Base-by-base conservation (phyloP, 2,888 invertebrate species). In the Ophion obscuratus region DNA sequence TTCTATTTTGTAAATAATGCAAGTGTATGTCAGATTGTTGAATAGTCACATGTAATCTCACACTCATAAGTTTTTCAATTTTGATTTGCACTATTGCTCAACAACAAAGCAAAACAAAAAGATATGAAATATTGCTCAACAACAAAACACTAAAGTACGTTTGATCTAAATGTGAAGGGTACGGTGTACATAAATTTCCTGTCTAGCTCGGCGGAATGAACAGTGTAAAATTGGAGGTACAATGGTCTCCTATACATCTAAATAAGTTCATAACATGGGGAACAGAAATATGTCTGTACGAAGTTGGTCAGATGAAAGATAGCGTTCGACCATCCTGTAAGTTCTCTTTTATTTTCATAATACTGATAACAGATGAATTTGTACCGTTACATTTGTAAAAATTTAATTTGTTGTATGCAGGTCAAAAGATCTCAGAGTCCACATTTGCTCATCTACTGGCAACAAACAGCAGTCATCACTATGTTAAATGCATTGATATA, bases 191-290 rank as follows among this genome's bases (percentile, higher is more conserved):
- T 53, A 5, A 5, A 53, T 53, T 17, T 53, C 11, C 5, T 5
- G 17, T 53, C 53, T 14, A 53, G 53, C 17, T 53, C 17, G 14
- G 53, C 14, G 91, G 87, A 86, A 97, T 96, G 95, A 95, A 94
- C 90, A 95, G 95, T 81, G 95, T 95, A 73, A 96, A 97, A 94
- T 95, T 97, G 88, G 98, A 98, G 92, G 96, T 98, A 57, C 96
- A 97, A 91, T 99, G 98, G 98, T 97, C 98, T 47, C 98, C 98
- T 0, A 96, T 96, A 80, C 95, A 96, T 88, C 94, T 95, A 2
- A 96, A 98, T 91, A 97, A 97, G 92, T 98, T 98, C 92, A 96
- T 98, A 88, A 97, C 98, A 74, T 98, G 98, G 97, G 98, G 98
- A 64, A 97, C 98, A 79, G 98, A 98, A 92, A 97, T 99, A 92